Conservation (phyloP, 2,113 vertebrate species). For the Corynorhinus townsendii region DNA sequence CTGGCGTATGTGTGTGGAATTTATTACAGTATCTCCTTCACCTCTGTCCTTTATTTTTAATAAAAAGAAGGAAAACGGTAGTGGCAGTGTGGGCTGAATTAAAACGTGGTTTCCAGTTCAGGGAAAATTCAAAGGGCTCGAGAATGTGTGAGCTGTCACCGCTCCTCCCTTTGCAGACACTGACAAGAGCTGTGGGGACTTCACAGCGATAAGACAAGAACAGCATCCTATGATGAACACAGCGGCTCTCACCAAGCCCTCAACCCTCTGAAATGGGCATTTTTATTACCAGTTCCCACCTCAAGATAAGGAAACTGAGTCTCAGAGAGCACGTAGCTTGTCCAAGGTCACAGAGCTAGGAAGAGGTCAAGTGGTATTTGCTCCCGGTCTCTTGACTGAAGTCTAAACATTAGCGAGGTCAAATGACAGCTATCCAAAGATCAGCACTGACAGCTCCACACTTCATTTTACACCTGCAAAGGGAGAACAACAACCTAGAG, state of each 20-base stretch:
- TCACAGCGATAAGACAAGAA: neutral
- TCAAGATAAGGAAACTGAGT: neutral
- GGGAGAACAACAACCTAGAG: neutral
- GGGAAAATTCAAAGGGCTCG: slow-evolving; percentile 19
- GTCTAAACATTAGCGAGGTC: neutral
- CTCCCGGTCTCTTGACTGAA: neutral
- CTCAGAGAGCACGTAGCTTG: neutral
- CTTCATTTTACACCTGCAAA: neutral
- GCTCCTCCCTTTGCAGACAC: neutral
- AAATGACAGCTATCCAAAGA: neutral
- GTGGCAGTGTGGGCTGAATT: neutral
- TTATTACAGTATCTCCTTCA: neutral
- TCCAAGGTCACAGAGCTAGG: neutral
- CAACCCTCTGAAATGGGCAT: neutral
- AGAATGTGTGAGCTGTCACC: neutral
- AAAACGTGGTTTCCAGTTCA: slow-evolving; percentile 1
- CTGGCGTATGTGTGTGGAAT: neutral
- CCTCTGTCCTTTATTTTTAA: slow-evolving; percentile 3
- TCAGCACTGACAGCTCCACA: neutral
- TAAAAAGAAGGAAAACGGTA: neutral
- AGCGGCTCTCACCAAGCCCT: neutral
- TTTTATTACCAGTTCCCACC: neutral
- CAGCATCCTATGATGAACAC: neutral
- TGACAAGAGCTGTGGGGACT: neutral
- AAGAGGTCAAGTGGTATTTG: neutral